A percentile compares a stretch with the other conserved stretches of the same genome.
Evolutionary conservation across 2,797 vertebrate species (phyloP).

Genomic region (Pseudochirops corinnae): DNA sequence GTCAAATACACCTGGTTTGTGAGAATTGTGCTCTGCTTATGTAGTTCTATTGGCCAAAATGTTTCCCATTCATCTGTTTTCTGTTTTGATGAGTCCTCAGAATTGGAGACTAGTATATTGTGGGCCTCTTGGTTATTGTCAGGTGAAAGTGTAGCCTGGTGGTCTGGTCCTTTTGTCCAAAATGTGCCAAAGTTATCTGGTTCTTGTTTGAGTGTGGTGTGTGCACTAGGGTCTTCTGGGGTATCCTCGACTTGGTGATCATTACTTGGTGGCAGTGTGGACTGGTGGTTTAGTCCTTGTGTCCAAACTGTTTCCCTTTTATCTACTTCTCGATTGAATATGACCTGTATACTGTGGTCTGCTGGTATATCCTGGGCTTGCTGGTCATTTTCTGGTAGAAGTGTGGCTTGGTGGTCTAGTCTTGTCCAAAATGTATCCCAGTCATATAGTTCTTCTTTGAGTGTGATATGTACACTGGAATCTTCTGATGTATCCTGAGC

Average conservation of each 20-base stretch:
- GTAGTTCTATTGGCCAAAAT: no score
- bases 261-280: background rate
- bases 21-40: no score
- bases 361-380: background rate
- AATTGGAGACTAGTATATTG: background rate
- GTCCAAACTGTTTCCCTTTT: background rate
- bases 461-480: background rate
- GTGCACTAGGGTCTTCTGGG: background rate
- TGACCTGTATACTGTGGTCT: background rate
- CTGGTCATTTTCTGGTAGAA: background rate
- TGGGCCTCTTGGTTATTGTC: background rate
- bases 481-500: background rate
- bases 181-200: background rate
- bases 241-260: background rate
- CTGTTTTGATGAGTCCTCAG: background rate
- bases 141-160: background rate
- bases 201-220: background rate
- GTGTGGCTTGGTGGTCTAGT: background rate
- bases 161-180: background rate
- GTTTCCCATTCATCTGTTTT: no score
- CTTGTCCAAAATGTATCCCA: background rate
- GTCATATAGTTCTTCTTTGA: background rate
- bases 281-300: background rate
- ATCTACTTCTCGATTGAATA: background rate
- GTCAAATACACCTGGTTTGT: no score